Evolutionary conservation across 2,888 invertebrate genomes (phyloP).

Genomic region (Machimus atricapillus): DNA sequence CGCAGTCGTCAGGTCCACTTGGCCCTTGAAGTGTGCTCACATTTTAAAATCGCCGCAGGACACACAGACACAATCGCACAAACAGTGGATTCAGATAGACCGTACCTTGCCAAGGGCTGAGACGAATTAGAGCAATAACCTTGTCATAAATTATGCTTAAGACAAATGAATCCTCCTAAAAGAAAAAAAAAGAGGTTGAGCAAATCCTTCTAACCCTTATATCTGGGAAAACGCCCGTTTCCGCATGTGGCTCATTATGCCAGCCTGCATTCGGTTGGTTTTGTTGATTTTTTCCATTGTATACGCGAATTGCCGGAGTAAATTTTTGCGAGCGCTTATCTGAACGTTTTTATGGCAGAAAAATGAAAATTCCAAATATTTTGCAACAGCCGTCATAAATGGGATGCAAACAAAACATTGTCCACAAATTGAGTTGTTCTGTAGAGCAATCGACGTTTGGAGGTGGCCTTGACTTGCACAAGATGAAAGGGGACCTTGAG

Average conservation of each 20-base stretch:
- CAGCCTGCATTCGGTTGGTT: background rate
- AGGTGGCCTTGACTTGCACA: background rate
- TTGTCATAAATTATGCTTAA: conserved; percentile 6
- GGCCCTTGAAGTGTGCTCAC: background rate
- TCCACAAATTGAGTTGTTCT: background rate
- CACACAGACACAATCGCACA: background rate
- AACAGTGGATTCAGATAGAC: background rate
- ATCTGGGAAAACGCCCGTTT: background rate
- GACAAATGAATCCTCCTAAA: conserved; percentile 2
- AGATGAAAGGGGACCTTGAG: background rate
- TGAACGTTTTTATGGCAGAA: background rate
- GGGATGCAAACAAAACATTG: background rate
- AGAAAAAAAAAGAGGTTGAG: background rate
- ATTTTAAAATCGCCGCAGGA: background rate
- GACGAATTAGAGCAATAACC: conserved; percentile 34
- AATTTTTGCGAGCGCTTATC: background rate
- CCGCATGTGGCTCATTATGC: background rate
- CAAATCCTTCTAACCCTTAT: conserved; percentile 14
- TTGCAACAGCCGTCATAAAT: background rate
- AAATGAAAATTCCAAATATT: background rate
- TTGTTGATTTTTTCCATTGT: conserved; percentile 7
- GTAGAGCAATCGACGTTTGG: background rate
- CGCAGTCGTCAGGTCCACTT: background rate
- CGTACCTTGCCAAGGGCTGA: background rate
- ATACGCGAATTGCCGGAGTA: background rate